phyloP scores from a whole-genome alignment of 2,113 vertebrate species.

The Nesogale talazaci region DNA sequence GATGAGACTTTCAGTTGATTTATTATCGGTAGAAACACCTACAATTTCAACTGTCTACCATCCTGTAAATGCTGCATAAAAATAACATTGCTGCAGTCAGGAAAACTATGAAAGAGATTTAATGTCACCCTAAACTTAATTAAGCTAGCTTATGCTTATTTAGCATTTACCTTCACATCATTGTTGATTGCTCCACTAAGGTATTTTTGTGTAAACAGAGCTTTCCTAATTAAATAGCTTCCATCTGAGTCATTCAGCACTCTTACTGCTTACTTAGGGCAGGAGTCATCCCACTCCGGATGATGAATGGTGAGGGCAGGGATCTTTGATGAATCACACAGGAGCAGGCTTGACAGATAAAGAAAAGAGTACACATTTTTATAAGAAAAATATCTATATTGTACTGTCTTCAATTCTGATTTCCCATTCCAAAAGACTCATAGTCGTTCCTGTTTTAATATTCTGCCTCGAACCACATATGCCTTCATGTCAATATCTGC shows the following conservation, averaged over 20 bases:
- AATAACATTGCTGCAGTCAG: conserved; percentile 35
- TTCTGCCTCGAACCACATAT: not conserved
- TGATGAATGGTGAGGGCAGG: not conserved
- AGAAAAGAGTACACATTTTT: not conserved
- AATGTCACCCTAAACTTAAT: conserved; percentile 69
- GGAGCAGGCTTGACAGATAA: not conserved
- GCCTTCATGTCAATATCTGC: not conserved
- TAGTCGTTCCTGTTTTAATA: conserved; percentile 18
- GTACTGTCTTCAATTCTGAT: conserved; percentile 18
- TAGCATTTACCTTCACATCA: conserved; percentile 61
- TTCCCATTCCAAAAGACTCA: not conserved
- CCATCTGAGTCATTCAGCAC: conserved; percentile 41
- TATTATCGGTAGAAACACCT: conserved; percentile 31
- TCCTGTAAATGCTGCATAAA: conserved; percentile 41
- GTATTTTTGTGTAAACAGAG: conserved; percentile 69
- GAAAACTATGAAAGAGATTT: conserved; percentile 60
- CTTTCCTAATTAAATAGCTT: conserved; percentile 73
- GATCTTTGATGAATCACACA: not conserved
- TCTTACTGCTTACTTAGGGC: conserved; percentile 6
- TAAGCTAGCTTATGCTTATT: conserved; percentile 62
- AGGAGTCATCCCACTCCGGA: conserved; percentile 29
- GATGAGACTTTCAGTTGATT: conserved; percentile 46
- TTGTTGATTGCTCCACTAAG: conserved; percentile 65
- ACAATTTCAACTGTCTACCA: conserved; percentile 11
- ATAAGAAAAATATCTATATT: not conserved